Evolutionary conservation across 2,113 vertebrate genomes (phyloP), one percentile per base, ranked within the genome.

Genomic region (Rhinopomastus cyanomelas): DNA sequence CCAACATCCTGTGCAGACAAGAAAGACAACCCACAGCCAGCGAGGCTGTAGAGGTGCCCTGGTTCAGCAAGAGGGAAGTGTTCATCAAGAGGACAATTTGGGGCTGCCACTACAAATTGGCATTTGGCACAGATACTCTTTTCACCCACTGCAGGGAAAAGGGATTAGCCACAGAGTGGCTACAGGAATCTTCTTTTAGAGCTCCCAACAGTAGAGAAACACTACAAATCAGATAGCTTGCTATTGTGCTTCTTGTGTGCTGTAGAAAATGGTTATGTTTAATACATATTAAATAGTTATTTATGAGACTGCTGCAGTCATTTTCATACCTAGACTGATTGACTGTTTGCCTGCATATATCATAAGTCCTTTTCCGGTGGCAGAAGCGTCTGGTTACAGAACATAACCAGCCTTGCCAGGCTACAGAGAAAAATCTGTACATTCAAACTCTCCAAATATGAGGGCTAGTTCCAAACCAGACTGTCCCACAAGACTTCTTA

Each of bases 31-130:
- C 48, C 52, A 18, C 12, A 34, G n/a, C 18, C 1, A 0, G 30
- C 6, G 21, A 66, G 29, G 52, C 25, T 84, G 21, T 13, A 0
- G 0, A 11, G 5, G 17, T 55, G n/a, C 16, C 36, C 39, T 2
- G 0, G 22, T 23, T 60, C 62, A 71, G 57, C 57, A 87, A 22
- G 37, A 42, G 36, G 48, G 46, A 66, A 17, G 12, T 15, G 8
- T 46, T 57, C 25, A 37, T 32, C 1, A 1, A 51, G 72, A 62
- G 14, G 0, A 0, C 0, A 0, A 27, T 39, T 12, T 73, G 46
- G 30, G 27, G 32, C 30, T 83, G 67, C 60, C 73, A 25, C 16
- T 53, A 26, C 18, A 20, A 78, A 37, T 1, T 26, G 13, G 8
- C 21, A 9, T 68, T 64, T 36, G 18, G 29, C 48, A 84, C 59